Evolutionary conservation across 2,888 invertebrate genomes (phyloP).

Genomic region (Andrena camellia): DNA sequence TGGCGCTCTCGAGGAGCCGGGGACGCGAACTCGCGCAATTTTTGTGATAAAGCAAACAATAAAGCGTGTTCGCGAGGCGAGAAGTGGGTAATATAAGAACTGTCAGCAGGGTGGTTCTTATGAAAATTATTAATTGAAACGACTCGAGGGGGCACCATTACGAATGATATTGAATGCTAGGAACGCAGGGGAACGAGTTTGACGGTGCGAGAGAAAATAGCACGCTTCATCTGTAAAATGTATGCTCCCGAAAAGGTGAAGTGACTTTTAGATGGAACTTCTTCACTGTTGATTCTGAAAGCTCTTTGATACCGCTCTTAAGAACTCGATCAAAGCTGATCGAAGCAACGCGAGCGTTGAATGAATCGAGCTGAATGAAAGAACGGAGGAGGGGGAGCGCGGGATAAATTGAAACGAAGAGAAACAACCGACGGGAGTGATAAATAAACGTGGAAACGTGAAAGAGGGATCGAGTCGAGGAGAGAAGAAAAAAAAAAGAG

Average conservation of each 20-base stretch:
- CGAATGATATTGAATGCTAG: not conserved
- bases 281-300: no score
- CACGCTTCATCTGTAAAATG: not conserved
- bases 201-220: not conserved
- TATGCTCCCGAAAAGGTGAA: no score
- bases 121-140: conserved; percentile 19
- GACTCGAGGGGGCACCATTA: not conserved
- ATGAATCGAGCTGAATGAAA: conserved; percentile 25
- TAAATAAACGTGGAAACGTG: conserved; percentile 35
- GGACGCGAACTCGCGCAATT: conserved; percentile 35
- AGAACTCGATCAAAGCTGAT: not conserved
- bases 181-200: not conserved
- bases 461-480: not conserved
- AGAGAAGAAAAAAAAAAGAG: not conserved
- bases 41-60: conserved; percentile 51
- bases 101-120: not conserved
- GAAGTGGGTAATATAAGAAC: conserved; percentile 17
- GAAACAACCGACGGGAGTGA: not conserved
- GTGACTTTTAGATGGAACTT: no score
- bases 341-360: conserved; percentile 8
- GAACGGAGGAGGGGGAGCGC: not conserved
- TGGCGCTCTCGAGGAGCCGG: not conserved
- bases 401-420: conserved; percentile 22
- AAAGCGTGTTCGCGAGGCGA: conserved; percentile 20
- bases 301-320: no score